Base-by-base conservation (phyloP, 2,888 invertebrate species). In the Hyalella azteca region DNA sequence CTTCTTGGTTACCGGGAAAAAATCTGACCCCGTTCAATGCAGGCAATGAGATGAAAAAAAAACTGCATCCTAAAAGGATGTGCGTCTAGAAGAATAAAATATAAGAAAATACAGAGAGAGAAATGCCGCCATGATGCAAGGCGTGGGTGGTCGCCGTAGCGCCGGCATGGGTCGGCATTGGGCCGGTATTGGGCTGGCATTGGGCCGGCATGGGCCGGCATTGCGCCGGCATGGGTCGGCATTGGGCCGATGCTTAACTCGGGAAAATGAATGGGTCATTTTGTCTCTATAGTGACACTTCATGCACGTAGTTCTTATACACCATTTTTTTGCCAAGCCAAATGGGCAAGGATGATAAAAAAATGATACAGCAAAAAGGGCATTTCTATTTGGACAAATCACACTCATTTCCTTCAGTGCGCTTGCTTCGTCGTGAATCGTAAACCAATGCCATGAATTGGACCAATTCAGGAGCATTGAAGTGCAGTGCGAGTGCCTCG, bases 11-110 rank as follows among this genome's bases (percentile, higher is more conserved):
- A 13, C 13, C 3, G 11, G 29, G 36, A 66, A 60, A 60, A 36
- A 66, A 9, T 9, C 66, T 66, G 66, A 66, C 66, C 66, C 66
- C 36, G 66, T 66, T 66, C 66, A 66, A 66, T 36, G 66, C 66
- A 66, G 11, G 36, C 66, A 4, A 66, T 36, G 9, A 36, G 19
- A 36, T 26, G 26, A 36, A 36, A 29, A 66, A 66, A 66, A 66
- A 66, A 15, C 0, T 36, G 36, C 66, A 19, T n/a, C 36, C 15
- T 66, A 66, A 66, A 66, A 66, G 36, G 13, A 54, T 3, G 22
- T 4, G 3, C 36, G 66, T 36, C n/a, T 19, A 66, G 19, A 66
- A 66, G 9, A 66, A 66, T 22, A 66, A 7, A 26, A 54, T 9
- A 54, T 9, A 54, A 22, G 22, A n/a, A 54, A 54, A 66, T 4